A percentile compares a stretch with the other conserved stretches of the same genome.
phyloP scores from a whole-genome alignment of 53 echinoderm and acorn worm species.

The Echinometra lucunter region DNA sequence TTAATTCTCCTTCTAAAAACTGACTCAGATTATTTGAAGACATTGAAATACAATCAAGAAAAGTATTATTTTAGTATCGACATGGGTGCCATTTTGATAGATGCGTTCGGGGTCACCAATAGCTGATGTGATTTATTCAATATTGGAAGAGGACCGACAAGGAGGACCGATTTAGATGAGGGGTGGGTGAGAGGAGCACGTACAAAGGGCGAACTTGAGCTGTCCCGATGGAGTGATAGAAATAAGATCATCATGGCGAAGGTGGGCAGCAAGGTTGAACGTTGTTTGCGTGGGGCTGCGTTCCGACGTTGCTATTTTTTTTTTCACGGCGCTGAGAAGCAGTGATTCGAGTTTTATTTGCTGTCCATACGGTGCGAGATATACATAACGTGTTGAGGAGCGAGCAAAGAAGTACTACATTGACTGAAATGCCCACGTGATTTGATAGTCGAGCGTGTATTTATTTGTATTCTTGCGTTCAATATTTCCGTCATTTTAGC shows the following conservation, averaged over 20 bases:
- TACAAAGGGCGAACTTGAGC: background rate
- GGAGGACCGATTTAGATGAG: background rate
- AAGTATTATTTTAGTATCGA: background rate
- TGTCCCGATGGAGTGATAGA: background rate
- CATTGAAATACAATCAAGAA: background rate
- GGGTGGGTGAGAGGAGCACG: background rate
- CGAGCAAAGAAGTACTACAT: too few relatives aligned
- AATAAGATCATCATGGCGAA: background rate
- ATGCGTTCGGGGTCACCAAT: background rate
- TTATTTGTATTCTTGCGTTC: too few relatives aligned
- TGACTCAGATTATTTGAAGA: background rate
- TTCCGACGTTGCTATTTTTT: background rate
- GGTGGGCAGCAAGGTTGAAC: background rate
- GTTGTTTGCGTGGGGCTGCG: background rate
- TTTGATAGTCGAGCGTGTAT: too few relatives aligned
- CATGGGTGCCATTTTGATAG: background rate
- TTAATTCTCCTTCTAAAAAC: background rate
- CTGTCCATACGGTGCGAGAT: too few relatives aligned
- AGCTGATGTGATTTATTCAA: conserved; percentile 3
- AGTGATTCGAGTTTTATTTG: background rate
- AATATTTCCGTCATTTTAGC: too few relatives aligned
- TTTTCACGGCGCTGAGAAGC: background rate
- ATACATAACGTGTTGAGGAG: too few relatives aligned
- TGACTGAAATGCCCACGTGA: too few relatives aligned
- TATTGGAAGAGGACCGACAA: background rate